Percentiles rank a stretch among this genome's conserved stretches.
phyloP scores from a whole-genome alignment of 2,797 vertebrate species.

The Huso huso region DNA sequence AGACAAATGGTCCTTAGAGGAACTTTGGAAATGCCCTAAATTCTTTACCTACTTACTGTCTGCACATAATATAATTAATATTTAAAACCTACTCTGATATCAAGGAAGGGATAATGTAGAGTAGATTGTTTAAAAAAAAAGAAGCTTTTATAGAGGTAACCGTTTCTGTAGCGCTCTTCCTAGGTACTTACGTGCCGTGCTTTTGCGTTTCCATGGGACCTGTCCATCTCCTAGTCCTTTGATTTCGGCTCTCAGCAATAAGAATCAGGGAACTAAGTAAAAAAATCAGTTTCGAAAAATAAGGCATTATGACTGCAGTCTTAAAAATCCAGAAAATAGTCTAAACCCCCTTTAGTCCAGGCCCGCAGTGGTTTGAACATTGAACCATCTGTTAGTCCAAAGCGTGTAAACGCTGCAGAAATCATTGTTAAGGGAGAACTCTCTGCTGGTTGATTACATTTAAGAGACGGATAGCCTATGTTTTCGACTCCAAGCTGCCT shows the following conservation, averaged over 20 bases:
- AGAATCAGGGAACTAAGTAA: conserved; percentile 51
- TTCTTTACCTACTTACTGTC: no score
- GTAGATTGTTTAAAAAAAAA: no score
- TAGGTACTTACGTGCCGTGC: conserved; percentile 59
- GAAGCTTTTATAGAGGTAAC: no score
- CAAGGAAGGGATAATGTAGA: no score
- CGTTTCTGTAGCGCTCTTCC: neutral
- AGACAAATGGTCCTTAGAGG: no score
- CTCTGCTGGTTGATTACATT: conserved; percentile 20
- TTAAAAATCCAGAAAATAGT: conserved; percentile 40
- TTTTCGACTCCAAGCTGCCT: conserved; percentile 18
- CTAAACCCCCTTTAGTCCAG: conserved; percentile 36
- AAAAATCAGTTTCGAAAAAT: conserved; percentile 52
- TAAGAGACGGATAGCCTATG: conserved; percentile 23
- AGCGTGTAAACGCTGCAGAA: neutral
- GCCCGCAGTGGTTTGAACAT: conserved; percentile 41
- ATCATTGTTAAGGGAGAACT: conserved; percentile 19
- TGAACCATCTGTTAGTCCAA: conserved; percentile 34
- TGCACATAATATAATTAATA: no score
- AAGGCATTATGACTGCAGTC: conserved; percentile 58
- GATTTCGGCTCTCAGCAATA: conserved; percentile 64
- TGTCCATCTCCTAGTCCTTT: conserved; percentile 68
- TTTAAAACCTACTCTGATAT: no score
- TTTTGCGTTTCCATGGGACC: conserved; percentile 57
- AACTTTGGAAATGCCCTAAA: no score